phyloP scores from a whole-genome alignment of 2,797 vertebrate genomes.

The Hydrolagus colliei region DNA sequence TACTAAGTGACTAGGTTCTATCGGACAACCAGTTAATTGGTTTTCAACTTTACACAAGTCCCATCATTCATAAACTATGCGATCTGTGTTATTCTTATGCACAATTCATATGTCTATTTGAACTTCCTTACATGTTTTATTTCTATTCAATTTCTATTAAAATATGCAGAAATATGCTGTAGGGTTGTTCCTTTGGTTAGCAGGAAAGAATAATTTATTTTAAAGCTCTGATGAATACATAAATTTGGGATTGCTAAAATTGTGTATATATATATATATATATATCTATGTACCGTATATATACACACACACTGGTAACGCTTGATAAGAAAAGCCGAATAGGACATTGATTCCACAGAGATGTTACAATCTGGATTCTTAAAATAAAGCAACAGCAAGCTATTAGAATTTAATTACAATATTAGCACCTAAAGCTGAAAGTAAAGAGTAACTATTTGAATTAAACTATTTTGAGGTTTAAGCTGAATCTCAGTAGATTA shows the following conservation, averaged over 20 bases:
- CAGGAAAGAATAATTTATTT: neutral
- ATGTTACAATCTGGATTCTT: neutral
- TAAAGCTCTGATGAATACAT: no score
- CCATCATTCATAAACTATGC: no score
- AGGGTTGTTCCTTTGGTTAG: neutral
- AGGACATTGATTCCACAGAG: neutral
- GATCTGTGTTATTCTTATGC: neutral
- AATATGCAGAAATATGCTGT: neutral
- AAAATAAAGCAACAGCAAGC: neutral
- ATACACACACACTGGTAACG: no score
- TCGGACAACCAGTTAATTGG: neutral
- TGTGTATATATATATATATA: no score
- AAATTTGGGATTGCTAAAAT: neutral
- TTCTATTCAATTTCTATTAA: neutral
- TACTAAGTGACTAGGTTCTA: neutral
- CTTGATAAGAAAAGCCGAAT: neutral
- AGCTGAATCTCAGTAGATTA: no score
- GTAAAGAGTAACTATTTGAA: neutral
- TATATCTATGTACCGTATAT: no score
- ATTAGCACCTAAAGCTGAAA: no score
- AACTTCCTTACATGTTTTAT: neutral
- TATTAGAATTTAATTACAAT: neutral
- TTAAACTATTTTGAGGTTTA: neutral
- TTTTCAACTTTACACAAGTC: no score
- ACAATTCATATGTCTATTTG: neutral